phyloP scores from a whole-genome alignment of 1,140 invertebrate genomes.

The Anadara kagoshimensis region DNA sequence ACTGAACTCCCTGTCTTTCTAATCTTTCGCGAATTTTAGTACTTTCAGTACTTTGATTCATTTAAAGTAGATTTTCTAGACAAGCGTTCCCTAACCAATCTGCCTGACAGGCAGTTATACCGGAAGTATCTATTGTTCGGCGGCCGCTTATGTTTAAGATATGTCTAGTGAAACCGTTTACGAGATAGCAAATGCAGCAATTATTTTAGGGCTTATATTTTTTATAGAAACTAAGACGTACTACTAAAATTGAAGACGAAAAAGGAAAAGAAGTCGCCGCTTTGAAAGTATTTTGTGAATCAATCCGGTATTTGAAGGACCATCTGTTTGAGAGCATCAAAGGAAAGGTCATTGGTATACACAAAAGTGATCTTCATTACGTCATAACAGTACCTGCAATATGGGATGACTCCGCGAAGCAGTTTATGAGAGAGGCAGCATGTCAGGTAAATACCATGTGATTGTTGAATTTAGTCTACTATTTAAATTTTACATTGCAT shows the following conservation, averaged over 20 bases:
- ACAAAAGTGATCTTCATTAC: slow-evolving; percentile 30
- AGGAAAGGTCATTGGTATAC: slow-evolving; percentile 17
- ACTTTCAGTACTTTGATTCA: too few relatives aligned
- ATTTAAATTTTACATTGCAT: background rate
- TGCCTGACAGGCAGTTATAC: too few relatives aligned
- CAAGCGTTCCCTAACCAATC: too few relatives aligned
- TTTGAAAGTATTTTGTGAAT: slow-evolving; percentile 26
- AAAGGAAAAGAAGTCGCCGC: slow-evolving; percentile 23
- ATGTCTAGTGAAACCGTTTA: too few relatives aligned
- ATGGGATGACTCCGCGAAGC: slow-evolving; percentile 38
- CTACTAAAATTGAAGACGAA: slow-evolving; percentile 28
- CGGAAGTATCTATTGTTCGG: too few relatives aligned
- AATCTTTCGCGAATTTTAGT: too few relatives aligned
- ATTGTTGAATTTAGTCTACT: background rate
- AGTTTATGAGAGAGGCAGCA: slow-evolving; percentile 38
- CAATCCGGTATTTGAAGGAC: slow-evolving; percentile 29
- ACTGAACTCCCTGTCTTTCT: too few relatives aligned
- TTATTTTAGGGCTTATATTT: background rate
- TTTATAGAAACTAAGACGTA: slow-evolving; percentile 21
- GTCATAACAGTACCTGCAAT: slow-evolving; percentile 42
- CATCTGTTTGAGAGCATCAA: slow-evolving; percentile 21
- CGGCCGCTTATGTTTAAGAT: too few relatives aligned
- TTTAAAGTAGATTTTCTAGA: too few relatives aligned
- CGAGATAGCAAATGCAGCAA: too few relatives aligned
- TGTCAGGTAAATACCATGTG: background rate